Conservation (phyloP, 2,888 invertebrate species). For the Polymixis lichenea region DNA sequence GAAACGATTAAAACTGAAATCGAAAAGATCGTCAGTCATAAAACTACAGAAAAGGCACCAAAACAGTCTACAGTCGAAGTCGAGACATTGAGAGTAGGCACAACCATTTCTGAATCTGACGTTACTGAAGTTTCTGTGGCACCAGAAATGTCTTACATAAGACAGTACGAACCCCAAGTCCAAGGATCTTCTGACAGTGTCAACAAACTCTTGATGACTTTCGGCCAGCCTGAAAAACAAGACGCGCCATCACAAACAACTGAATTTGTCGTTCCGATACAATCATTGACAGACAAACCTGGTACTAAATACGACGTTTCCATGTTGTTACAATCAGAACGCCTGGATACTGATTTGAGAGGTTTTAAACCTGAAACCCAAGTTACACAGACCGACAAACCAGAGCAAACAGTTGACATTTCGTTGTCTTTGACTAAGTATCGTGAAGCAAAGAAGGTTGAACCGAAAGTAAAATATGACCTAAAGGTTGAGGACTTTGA, state of each 20-base stretch:
- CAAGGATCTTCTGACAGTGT: conserved; percentile 75
- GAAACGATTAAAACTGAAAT: conserved; percentile 25
- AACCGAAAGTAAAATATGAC: conserved; percentile 81
- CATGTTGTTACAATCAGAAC: conserved; percentile 81
- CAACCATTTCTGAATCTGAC: conserved; percentile 74
- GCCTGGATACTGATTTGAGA: conserved; percentile 75
- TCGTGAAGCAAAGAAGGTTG: conserved; percentile 68
- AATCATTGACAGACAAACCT: conserved; percentile 55
- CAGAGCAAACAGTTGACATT: conserved; percentile 80
- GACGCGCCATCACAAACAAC: conserved; percentile 73
- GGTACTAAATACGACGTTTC: conserved; percentile 73
- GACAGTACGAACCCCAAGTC: conserved; percentile 75
- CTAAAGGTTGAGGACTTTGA: conserved; percentile 80
- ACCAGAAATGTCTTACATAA: conserved; percentile 76
- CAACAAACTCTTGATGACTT: conserved; percentile 70
- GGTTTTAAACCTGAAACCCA: conserved; percentile 60
- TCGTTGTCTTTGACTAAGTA: conserved; percentile 81
- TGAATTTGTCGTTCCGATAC: conserved; percentile 52
- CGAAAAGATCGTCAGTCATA: conserved; percentile 63
- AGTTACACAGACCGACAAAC: conserved; percentile 58
- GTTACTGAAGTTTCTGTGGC: conserved; percentile 66
- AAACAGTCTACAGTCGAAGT: conserved; percentile 73
- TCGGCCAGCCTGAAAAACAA: conserved; percentile 80
- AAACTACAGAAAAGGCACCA: conserved; percentile 68
- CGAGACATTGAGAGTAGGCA: conserved; percentile 74